Evolutionary conservation across 2,888 invertebrate species (phyloP), one percentile per base, ranked within the genome.

Genomic region (Bombylius discolor): DNA sequence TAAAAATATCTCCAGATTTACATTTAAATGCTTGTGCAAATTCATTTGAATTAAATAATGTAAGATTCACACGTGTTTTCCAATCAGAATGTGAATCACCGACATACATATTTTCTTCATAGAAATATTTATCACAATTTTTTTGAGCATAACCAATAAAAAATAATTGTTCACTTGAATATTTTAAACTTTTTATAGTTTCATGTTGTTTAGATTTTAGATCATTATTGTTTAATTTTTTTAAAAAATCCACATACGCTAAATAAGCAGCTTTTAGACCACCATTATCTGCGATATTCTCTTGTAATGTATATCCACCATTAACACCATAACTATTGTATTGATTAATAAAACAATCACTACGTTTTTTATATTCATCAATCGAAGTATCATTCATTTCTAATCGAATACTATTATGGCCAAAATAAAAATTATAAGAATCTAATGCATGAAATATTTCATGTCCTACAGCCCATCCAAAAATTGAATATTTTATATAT

Each of bases 281-380:
- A n/a, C 61, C 62, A 49, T 63, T 62, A 54, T 64, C 64, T 13
- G 63, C 64, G 45, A 64, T 62, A 51, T 62, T 63, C 53, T 63
- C 63, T 5, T 59, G 59, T 36, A 57, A 55, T 33, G 61, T 47
- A 14, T 47, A 59, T 23, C 59, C 58, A 1, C 62, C 63, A 49
- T 63, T 49, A 1, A 60, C 48, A 5, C 56, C 60, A 47, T 60
- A 64, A 9, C 60, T 11, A 2, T 11, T 11, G 5, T 11, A 42
- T 11, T 42, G 12, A 5, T 42, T 42, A 7, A 11, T 11, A 11
- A 42, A 42, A 42, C 39, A 42, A 42, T 42, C 12, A 42, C 5
- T 11, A 11, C 12, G 5, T 8, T 36, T 36, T 11, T 11, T 11
- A 11, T 1, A 42, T 42, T 36, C 8, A 11, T 42, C 39, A 4